phyloP scores from a whole-genome alignment of 2,113 vertebrate species.

The zebrafish (Danio rerio) region GRCz12tu NC_133199.1:8709501-8710000 shows the following conservation, averaged over 20 bases:
- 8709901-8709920: conserved; percentile 38
- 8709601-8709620: too few relatives aligned
- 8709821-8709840: conserved; percentile 37
- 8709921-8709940: conserved; percentile 29
- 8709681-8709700: too few relatives aligned
- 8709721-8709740: not conserved
- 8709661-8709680: too few relatives aligned
- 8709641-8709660: too few relatives aligned
- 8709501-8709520: too few relatives aligned
- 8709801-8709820: conserved; percentile 5
- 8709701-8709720: too few relatives aligned
- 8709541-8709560: too few relatives aligned
- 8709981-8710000: conserved; percentile 31
- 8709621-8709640: too few relatives aligned
- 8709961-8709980: conserved; percentile 34
- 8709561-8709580: too few relatives aligned
- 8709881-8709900: not conserved
- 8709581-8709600: too few relatives aligned
- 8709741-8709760: not conserved
- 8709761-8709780: conserved; percentile 34
- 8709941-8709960: not conserved
- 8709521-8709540: too few relatives aligned
- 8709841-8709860: conserved; percentile 47
- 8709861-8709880: conserved; percentile 36
- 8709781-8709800: conserved; percentile 49